phyloP scores from a whole-genome alignment of 2,888 invertebrate species.

The Vesta saturnalis region DNA sequence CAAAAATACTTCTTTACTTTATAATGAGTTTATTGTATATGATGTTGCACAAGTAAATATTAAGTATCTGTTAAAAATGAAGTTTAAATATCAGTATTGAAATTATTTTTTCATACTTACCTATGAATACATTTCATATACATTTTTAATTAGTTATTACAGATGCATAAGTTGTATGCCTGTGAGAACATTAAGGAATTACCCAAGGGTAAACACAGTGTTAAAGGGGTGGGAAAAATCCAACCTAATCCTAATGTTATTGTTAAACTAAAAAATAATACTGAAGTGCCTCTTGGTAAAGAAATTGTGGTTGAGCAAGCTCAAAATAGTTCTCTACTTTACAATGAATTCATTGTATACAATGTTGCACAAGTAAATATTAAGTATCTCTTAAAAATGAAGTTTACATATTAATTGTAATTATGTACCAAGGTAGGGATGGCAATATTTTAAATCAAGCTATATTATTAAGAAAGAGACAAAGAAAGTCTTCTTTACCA shows the following conservation, averaged over 20 bases:
- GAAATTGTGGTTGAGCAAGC: constrained; percentile 61
- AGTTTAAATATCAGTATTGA: constrained; percentile 83
- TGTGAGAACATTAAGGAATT: constrained; percentile 82
- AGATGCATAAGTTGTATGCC: constrained; percentile 76
- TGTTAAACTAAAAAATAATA: constrained; percentile 66
- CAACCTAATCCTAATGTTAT: constrained; percentile 77
- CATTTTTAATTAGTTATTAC: constrained; percentile 39
- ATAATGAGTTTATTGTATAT: constrained; percentile 98
- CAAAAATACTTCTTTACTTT: constrained; percentile 71
- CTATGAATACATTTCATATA: neutral
- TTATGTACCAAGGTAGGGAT: no score
- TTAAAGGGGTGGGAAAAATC: constrained; percentile 87
- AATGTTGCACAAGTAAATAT: constrained; percentile 94
- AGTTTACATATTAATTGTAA: constrained; percentile 88
- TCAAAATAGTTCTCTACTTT: constrained; percentile 71
- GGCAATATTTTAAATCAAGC: no score
- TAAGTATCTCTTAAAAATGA: constrained; percentile 86
- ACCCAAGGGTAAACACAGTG: constrained; percentile 86
- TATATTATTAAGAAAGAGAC: no score
- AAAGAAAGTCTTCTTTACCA: no score
- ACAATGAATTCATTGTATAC: constrained; percentile 98
- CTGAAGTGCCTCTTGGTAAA: constrained; percentile 82
- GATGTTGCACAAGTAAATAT: constrained; percentile 94
- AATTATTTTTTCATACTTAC: neutral
- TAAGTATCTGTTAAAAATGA: constrained; percentile 86